Evolutionary conservation across 2,113 vertebrate genomes (phyloP).

Genomic region (Apodemus sylvaticus): DNA sequence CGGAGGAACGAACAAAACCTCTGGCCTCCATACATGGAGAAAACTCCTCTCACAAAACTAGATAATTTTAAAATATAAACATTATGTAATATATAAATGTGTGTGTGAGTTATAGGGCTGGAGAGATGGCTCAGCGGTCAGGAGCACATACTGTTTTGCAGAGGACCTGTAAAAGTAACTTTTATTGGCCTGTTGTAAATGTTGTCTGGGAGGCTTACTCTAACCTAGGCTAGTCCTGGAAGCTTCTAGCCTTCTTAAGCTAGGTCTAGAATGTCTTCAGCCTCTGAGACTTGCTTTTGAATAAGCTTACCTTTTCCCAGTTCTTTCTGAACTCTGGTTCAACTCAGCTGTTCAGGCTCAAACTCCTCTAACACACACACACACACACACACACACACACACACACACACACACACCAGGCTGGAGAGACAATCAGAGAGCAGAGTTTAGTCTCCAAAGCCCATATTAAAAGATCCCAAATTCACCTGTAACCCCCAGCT

Average conservation of each 20-base stretch:
- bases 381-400: no score
- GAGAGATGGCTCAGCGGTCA: neutral
- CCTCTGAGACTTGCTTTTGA: no score
- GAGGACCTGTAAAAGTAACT: neutral
- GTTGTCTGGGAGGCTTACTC: no score
- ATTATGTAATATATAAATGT: neutral
- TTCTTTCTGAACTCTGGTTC: no score
- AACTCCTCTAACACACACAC: no score
- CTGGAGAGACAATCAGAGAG: neutral
- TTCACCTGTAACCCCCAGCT: neutral
- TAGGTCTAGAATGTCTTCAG: no score
- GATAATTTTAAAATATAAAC: neutral
- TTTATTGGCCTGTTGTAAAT: no score
- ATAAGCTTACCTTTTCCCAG: no score
- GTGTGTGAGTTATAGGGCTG: neutral
- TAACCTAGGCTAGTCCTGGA: no score
- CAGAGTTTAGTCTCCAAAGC: neutral
- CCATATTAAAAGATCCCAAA: neutral
- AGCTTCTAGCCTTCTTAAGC: no score
- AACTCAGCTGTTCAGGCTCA: no score
- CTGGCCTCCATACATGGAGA: neutral
- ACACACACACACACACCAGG: no score
- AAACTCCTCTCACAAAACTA: neutral
- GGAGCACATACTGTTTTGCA: neutral
- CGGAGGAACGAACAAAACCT: neutral